Conservation (phyloP, 2,888 invertebrate species). For the Ichneumon xanthorius region DNA sequence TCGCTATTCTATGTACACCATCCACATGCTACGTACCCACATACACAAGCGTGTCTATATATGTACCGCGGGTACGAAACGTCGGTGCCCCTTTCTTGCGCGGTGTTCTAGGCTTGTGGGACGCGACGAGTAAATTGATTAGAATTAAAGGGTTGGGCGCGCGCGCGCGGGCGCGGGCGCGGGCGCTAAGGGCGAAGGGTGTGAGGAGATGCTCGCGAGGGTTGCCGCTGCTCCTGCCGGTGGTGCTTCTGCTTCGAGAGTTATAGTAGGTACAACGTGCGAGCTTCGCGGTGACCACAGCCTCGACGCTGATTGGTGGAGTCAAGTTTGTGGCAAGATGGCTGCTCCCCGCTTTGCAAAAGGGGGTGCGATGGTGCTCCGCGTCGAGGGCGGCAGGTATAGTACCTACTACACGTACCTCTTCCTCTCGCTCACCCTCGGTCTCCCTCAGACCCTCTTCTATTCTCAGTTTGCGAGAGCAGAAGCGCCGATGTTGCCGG, state of each 20-base stretch:
- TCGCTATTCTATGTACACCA: neutral
- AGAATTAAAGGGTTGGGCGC: slow-evolving; percentile 81
- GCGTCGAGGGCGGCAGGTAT: slow-evolving; percentile 66
- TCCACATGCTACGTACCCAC: neutral
- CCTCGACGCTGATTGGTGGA: slow-evolving; percentile 85
- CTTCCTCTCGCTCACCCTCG: slow-evolving; percentile 61
- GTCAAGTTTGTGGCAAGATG: slow-evolving; percentile 85
- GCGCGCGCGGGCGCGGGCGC: slow-evolving; percentile 37
- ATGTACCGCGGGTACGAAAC: slow-evolving; percentile 5
- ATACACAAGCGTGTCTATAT: neutral
- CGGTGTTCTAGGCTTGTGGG: slow-evolving; percentile 69
- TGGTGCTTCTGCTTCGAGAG: slow-evolving; percentile 57
- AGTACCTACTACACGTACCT: slow-evolving; percentile 46
- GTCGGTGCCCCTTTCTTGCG: slow-evolving; percentile 62
- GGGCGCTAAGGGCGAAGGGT: slow-evolving; percentile 48
- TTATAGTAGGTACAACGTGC: slow-evolving; percentile 63
- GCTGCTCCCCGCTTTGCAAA: slow-evolving; percentile 76
- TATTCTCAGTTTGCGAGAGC: slow-evolving; percentile 68
- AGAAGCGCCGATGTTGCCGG: slow-evolving; percentile 58
- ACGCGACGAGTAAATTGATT: slow-evolving; percentile 83
- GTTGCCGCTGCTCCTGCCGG: slow-evolving; percentile 31
- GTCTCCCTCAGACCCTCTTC: slow-evolving; percentile 64
- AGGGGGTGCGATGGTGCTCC: slow-evolving; percentile 67
- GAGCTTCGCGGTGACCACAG: slow-evolving; percentile 84
- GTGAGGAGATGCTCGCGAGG: slow-evolving; percentile 45